Base-by-base conservation (phyloP, 2,113 vertebrate genomes). In the Dasypus novemcinctus region DNA sequence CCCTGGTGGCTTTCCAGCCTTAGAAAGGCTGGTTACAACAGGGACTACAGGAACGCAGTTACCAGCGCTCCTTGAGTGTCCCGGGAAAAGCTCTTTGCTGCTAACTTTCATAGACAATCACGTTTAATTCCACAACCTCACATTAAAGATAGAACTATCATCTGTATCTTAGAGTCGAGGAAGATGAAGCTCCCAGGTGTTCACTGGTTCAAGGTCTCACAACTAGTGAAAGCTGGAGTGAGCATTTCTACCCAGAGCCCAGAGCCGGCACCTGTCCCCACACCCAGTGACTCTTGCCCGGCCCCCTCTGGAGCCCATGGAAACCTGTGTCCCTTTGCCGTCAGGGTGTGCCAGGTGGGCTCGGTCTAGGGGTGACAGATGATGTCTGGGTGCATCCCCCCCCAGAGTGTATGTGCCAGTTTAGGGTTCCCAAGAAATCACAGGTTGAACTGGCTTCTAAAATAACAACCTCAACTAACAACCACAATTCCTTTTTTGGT, bases 361-460 rank as follows among this genome's bases (percentile, higher is more conserved):
- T 38, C 33, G 69, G 13, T 41, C 59, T 21, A 36, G 18, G 20
- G 5, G 7, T 13, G n/a, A 0, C 33, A n/a, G 6, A 2, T 0
- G 20, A 14, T 0, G 2, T 43, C 6, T 2, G 31, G 49, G 12
- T 2, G 5, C 20, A 7, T 5, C 13, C 4, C 1, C 46, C 14
- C 29, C 23, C 12, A 23, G 46, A 36, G 38, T 2, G 1, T 21
- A 9, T 68, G 9, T 14, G 17, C 66, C 54, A 46, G 5, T 18
- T 29, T 27, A 15, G 2, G 36, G 43, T 21, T 38, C 31, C 52
- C 1, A 4, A 21, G n/a, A 14, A 4, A 2, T 14, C 41, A 54
- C 66, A 68, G 33, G 33, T 8, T 31, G 33, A 68, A 68, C 18
- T 68, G 66, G 17, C 66, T n/a, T 36, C 33, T 64, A 12, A 43